Conservation (phyloP, 2,797 vertebrate species). For the Heteromormyrus szaboi region DNA sequence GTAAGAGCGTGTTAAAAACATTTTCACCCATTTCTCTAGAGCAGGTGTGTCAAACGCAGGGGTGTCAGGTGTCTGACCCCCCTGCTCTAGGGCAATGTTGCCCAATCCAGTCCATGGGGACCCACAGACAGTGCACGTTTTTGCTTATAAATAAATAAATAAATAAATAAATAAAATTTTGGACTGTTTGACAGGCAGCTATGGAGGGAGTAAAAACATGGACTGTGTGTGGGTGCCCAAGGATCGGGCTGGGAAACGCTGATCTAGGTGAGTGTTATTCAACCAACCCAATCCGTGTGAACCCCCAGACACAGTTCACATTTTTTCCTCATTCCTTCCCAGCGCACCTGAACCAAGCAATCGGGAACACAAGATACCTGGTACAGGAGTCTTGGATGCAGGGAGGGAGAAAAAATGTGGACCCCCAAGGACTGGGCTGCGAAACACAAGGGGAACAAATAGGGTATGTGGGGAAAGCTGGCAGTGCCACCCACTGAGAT, state of each 20-base stretch:
- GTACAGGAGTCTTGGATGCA: background rate
- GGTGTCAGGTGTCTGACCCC: too few species aligned
- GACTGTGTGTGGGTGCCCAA: background rate
- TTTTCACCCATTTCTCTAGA: background rate
- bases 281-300: too few species aligned
- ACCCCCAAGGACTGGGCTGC: background rate
- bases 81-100: background rate
- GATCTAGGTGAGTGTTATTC: too few species aligned
- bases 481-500: background rate
- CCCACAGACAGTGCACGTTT: background rate
- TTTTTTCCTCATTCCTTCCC: background rate
- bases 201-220: background rate
- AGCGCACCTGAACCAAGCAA: background rate
- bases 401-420: background rate
- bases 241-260: background rate
- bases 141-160: background rate
- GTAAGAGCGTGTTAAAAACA: background rate
- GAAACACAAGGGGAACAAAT: background rate
- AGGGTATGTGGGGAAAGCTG: background rate
- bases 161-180: background rate
- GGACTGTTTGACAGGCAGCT: background rate
- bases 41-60: background rate
- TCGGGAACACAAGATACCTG: background rate
- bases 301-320: background rate
- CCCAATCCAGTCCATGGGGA: background rate